Conservation (phyloP, 2,888 invertebrate species). For the Neria commutata region DNA sequence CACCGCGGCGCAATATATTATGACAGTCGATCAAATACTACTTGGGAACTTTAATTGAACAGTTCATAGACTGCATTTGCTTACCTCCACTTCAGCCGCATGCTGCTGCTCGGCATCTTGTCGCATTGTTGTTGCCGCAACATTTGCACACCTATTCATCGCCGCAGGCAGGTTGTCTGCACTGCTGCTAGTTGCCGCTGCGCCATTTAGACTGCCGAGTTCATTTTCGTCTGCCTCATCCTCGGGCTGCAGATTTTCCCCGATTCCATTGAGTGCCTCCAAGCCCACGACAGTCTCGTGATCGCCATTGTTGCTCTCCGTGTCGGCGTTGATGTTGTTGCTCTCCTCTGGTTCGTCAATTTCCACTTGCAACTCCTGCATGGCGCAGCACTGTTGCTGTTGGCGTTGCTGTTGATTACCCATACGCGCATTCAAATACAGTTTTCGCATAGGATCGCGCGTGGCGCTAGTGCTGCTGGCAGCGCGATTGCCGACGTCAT, state of each 20-base stretch:
- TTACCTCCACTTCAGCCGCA: no score
- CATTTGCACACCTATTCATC: background rate
- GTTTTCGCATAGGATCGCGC: constrained; percentile 36
- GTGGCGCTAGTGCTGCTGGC: constrained; percentile 1
- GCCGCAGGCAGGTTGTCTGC: background rate
- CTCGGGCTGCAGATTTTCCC: no score
- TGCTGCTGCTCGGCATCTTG: background rate
- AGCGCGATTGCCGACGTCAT: constrained; percentile 21
- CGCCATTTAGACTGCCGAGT: no score
- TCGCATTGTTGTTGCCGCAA: background rate
- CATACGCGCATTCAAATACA: constrained; percentile 40
- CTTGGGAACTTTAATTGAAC: no score
- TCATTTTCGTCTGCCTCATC: no score
- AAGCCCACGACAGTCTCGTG: constrained; percentile 22
- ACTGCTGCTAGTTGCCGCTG: no score
- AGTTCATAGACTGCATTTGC: background rate
- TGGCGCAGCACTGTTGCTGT: no score
- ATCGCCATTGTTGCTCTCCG: constrained; percentile 35
- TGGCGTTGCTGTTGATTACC: constrained; percentile 30
- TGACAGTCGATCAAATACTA: no score
- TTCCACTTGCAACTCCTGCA: constrained; percentile 16
- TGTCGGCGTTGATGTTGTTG: constrained; percentile 35
- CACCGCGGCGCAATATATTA: no score
- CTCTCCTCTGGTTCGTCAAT: constrained; percentile 32
- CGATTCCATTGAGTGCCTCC: no score